Evolutionary conservation across 2,888 invertebrate species (phyloP).

Genomic region (Lithodes maja): DNA sequence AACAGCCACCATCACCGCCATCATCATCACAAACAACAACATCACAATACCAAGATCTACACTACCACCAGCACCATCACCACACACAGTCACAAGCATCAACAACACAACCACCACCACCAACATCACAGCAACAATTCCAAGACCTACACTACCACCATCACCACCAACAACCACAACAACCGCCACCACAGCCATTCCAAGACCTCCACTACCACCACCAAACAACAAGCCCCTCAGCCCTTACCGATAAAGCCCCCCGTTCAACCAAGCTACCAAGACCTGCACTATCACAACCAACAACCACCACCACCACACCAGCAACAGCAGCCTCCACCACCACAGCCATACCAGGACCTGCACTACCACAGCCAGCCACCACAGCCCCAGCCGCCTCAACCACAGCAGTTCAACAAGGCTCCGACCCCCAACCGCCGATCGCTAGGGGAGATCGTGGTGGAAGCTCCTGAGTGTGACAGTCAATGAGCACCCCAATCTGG

Average conservation of each 20-base stretch:
- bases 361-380: conserved; percentile 19
- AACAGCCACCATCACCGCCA: too few species aligned
- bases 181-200: background rate
- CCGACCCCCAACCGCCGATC: conserved; percentile 19
- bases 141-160: background rate
- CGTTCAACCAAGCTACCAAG: background rate
- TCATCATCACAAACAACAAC: background rate
- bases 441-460: conserved; percentile 41
- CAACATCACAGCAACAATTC: conserved; percentile 29
- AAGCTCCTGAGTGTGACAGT: conserved; percentile 44
- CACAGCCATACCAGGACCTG: conserved; percentile 16
- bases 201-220: conserved; percentile 25
- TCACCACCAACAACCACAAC: background rate
- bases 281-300: conserved; percentile 17
- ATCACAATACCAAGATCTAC: background rate
- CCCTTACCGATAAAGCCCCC: background rate
- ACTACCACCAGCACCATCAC: background rate
- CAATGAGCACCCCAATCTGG: conserved; percentile 67
- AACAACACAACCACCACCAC: conserved; percentile 32
- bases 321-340: conserved; percentile 31
- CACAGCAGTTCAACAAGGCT: conserved; percentile 17
- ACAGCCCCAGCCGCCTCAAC: conserved; percentile 20
- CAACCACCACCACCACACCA: conserved; percentile 18
- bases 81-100: background rate
- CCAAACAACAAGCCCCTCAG: conserved; percentile 1